A percentile compares a stretch with the other conserved stretches of the same genome.
phyloP scores from a whole-genome alignment of 2,888 invertebrate species.

The Chloroclystis v-ata region DNA sequence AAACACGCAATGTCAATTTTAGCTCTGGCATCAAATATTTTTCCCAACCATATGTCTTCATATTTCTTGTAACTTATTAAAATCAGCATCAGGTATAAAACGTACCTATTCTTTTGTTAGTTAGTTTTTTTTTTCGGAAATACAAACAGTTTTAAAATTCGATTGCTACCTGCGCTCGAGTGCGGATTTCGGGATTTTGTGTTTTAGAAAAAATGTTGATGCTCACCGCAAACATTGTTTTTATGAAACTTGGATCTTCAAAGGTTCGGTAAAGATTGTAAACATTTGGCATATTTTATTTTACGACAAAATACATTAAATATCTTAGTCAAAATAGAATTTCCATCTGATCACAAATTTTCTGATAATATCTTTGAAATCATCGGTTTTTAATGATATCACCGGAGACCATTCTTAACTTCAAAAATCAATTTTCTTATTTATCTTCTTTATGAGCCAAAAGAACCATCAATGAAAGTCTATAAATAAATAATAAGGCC shows the following conservation, averaged over 20 bases:
- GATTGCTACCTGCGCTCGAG: slow-evolving; percentile 72
- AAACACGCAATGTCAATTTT: not conserved
- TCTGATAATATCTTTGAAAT: slow-evolving; percentile 2
- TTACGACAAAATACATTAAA: not conserved
- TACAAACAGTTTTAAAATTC: slow-evolving; percentile 71
- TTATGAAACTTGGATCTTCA: slow-evolving; percentile 53
- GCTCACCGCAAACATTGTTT: slow-evolving; percentile 77
- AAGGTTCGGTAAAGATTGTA: slow-evolving; percentile 39
- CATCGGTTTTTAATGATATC: slow-evolving; percentile 10
- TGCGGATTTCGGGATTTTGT: slow-evolving; percentile 69
- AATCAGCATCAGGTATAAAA: slow-evolving; percentile 72
- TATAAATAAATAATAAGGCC: slow-evolving; percentile 47
- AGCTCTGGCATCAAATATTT: slow-evolving; percentile 7
- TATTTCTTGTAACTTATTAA: slow-evolving; percentile 73
- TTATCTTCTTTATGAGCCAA: slow-evolving; percentile 20
- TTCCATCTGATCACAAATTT: not conserved
- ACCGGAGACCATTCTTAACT: slow-evolving; percentile 7
- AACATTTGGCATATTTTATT: slow-evolving; percentile 31
- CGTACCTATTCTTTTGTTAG: slow-evolving; percentile 62
- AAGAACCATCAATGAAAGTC: slow-evolving; percentile 34
- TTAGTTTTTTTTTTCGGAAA: slow-evolving; percentile 63
- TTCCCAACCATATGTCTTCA: slow-evolving; percentile 64
- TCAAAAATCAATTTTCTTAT: slow-evolving; percentile 21
- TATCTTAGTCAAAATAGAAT: too few relatives aligned
- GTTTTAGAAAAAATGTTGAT: slow-evolving; percentile 61